Evolutionary conservation across 2,888 invertebrate species (phyloP).

Genomic region (Macaria liturata): DNA sequence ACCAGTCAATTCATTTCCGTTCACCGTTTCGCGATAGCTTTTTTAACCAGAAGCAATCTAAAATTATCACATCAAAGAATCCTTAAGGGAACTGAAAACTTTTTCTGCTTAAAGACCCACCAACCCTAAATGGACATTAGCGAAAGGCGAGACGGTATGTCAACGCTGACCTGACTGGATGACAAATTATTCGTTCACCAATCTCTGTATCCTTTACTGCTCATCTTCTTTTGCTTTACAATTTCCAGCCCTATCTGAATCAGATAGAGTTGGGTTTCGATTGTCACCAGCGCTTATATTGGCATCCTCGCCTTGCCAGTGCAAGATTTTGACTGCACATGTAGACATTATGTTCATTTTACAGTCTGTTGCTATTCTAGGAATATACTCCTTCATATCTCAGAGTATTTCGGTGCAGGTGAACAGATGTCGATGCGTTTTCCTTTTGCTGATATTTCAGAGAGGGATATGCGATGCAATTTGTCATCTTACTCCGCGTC

Average conservation of each 20-base stretch:
- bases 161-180: constrained; percentile 68
- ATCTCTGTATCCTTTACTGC: constrained; percentile 35
- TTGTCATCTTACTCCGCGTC: constrained; percentile 65
- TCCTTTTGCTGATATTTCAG: constrained; percentile 56
- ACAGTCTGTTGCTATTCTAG: constrained; percentile 82
- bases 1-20: constrained; percentile 10
- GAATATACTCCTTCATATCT: constrained; percentile 75
- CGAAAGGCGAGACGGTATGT: constrained; percentile 68
- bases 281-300: constrained; percentile 19
- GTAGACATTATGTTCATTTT: constrained; percentile 76
- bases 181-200: constrained; percentile 73
- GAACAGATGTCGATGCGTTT: constrained; percentile 72
- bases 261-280: constrained; percentile 40
- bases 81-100: constrained; percentile 39
- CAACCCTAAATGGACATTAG: constrained; percentile 67
- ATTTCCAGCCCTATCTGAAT: constrained; percentile 29
- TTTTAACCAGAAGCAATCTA: constrained; percentile 21
- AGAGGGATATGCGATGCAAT: constrained; percentile 45
- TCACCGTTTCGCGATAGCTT: constrained; percentile 10
- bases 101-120: constrained; percentile 53
- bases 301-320: constrained; percentile 43
- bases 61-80: constrained; percentile 50
- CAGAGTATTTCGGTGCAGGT: constrained; percentile 76
- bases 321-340: constrained; percentile 74
- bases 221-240: constrained; percentile 12